phyloP scores from a whole-genome alignment of 2,113 vertebrate genomes.

The Antechinus stuartii region DNA sequence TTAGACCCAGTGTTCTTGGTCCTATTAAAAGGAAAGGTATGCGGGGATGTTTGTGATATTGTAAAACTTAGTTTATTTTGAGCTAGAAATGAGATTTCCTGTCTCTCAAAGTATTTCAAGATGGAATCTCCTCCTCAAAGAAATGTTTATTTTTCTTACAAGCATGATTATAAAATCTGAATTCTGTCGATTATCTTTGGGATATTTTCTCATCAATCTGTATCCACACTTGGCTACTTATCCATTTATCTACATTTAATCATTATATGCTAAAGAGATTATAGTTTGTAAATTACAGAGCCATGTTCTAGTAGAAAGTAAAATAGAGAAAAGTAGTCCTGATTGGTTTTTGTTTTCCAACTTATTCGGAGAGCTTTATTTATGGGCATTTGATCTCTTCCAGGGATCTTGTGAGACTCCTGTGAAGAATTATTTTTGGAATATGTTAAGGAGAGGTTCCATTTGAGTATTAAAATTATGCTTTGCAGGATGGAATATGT shows the following conservation, averaged over 20 bases:
- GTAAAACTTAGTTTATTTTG: conserved; percentile 29
- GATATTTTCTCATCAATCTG: conserved; percentile 29
- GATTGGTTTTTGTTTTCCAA: not conserved
- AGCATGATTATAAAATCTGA: conserved; percentile 22
- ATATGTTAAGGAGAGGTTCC: conserved; percentile 43
- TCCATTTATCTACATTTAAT: conserved; percentile 38
- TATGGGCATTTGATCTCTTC: conserved; percentile 2
- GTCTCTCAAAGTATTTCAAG: conserved; percentile 4
- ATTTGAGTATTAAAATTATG: conserved; percentile 45
- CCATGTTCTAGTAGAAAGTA: not conserved
- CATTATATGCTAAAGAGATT: conserved; percentile 51
- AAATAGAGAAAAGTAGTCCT: not conserved
- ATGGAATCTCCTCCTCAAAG: conserved; percentile 51
- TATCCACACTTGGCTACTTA: conserved; percentile 38
- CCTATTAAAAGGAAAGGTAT: conserved; percentile 98
- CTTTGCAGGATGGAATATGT: conserved; percentile 38
- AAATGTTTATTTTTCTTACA: conserved; percentile 36
- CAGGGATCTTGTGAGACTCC: not conserved
- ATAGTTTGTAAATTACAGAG: conserved; percentile 38
- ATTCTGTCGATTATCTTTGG: conserved; percentile 53
- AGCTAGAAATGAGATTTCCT: conserved; percentile 51
- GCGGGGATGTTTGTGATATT: conserved; percentile 29
- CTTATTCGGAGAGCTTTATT: not conserved
- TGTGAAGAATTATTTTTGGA: not conserved
- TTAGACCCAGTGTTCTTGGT: conserved; percentile 95